Evolutionary conservation across 2,113 vertebrate species (phyloP).

Genomic region (Tetraodon nigroviridis): DNA sequence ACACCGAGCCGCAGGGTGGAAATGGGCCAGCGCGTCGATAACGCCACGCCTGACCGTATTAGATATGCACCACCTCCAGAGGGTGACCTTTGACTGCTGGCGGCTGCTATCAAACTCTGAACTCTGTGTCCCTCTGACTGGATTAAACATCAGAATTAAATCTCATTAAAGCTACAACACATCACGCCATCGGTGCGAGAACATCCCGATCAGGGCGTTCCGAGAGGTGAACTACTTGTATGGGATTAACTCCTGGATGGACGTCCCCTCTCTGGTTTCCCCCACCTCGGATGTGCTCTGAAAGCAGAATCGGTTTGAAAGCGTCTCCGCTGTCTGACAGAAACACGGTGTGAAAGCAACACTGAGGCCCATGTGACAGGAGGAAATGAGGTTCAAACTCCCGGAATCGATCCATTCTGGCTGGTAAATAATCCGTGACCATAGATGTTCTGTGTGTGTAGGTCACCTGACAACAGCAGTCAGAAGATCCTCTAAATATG

Average conservation of each 20-base stretch:
- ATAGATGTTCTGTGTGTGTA: conserved; percentile 29
- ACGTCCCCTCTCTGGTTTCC: no score
- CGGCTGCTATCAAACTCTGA: conserved; percentile 16
- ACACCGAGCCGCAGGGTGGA: background rate
- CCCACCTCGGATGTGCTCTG: no score
- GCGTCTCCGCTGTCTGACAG: no score
- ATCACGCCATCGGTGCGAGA: conserved; percentile 6
- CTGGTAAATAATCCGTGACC: conserved; percentile 44
- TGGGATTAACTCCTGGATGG: no score
- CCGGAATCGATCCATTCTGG: conserved; percentile 45
- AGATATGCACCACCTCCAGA: no score
- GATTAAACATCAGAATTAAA: conserved; percentile 55
- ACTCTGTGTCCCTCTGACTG: conserved; percentile 23
- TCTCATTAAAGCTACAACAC: conserved; percentile 37
- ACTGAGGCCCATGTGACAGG: no score
- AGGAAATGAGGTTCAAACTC: conserved; percentile 32
- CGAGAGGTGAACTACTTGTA: background rate
- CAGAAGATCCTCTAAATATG: conserved; percentile 29
- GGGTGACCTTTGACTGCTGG: no score
- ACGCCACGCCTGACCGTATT: no score
- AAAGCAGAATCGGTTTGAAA: no score
- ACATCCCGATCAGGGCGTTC: conserved; percentile 8
- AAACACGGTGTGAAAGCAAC: no score
- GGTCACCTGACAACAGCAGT: conserved; percentile 21
- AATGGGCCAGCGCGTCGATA: background rate